Conservation (phyloP, 2,113 vertebrate species). For the Scomber scombrus region DNA sequence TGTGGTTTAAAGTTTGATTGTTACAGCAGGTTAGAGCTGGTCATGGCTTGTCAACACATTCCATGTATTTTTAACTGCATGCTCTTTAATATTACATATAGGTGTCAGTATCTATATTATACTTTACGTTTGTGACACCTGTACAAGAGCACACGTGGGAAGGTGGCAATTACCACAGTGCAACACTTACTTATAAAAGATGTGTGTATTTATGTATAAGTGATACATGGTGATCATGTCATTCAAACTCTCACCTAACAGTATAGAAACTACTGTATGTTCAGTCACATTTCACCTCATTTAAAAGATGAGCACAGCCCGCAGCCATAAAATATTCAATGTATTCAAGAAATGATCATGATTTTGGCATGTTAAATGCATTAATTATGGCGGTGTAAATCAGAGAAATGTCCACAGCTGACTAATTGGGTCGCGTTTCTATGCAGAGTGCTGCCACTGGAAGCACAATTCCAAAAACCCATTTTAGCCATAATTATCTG, state of each 20-base stretch:
- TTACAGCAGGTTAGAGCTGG: not conserved
- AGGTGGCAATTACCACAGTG: no score
- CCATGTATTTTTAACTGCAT: no score
- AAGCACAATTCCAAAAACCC: conserved; percentile 39
- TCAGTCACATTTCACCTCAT: conserved; percentile 32
- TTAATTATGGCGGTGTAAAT: conserved; percentile 61
- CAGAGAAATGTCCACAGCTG: conserved; percentile 35
- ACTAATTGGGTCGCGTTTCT: conserved; percentile 54
- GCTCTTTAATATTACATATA: no score
- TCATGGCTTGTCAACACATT: not conserved
- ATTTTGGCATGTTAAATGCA: conserved; percentile 62
- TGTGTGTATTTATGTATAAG: no score
- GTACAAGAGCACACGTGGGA: no score
- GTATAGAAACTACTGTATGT: not conserved
- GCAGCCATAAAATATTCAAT: conserved; percentile 59
- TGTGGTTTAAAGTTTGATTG: no score
- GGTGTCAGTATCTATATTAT: no score
- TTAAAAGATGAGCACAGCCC: conserved; percentile 26
- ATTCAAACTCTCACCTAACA: not conserved
- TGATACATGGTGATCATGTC: no score
- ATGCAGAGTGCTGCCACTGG: conserved; percentile 1
- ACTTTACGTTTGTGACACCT: no score
- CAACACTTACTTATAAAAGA: no score
- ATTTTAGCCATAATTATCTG: conserved; percentile 51
- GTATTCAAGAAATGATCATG: conserved; percentile 50